These are phyloP conservation scores for Tipula vernalis DNA, from an alignment of 2,888 invertebrate genomes.

Conservation along the genomic window DNA sequence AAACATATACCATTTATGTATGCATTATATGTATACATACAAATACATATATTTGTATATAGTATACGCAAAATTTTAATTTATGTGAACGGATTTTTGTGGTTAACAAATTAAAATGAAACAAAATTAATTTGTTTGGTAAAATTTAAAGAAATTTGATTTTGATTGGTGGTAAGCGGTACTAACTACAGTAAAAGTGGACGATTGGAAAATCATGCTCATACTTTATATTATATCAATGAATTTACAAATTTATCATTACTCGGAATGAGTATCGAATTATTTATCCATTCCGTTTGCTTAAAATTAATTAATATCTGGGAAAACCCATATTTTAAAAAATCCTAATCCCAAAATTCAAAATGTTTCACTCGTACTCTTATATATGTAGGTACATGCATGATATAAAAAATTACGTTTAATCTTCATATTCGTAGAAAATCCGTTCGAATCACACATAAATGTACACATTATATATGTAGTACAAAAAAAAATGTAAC, in stretches of 20 bases:
- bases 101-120: background rate
- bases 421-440: too few species aligned
- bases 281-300: background rate
- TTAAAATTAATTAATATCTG: background rate
- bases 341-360: background rate
- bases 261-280: background rate
- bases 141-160: background rate
- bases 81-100: background rate
- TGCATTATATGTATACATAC: background rate
- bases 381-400: too few species aligned
- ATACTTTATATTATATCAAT: background rate
- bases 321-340: background rate
- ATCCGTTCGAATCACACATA: too few species aligned
- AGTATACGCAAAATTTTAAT: background rate
- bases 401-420: too few species aligned
- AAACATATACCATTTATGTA: background rate
- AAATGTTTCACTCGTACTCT: too few species aligned
- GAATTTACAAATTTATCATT: background rate
- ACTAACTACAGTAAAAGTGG: background rate
- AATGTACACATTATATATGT: too few species aligned
- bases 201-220: background rate
- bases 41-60: too few species aligned
- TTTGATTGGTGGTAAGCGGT: background rate
- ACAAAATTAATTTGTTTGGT: background rate
- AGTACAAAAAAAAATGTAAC: too few species aligned